Conservation (phyloP, 2,113 vertebrate genomes). For the Eptesicus fuscus region DNA sequence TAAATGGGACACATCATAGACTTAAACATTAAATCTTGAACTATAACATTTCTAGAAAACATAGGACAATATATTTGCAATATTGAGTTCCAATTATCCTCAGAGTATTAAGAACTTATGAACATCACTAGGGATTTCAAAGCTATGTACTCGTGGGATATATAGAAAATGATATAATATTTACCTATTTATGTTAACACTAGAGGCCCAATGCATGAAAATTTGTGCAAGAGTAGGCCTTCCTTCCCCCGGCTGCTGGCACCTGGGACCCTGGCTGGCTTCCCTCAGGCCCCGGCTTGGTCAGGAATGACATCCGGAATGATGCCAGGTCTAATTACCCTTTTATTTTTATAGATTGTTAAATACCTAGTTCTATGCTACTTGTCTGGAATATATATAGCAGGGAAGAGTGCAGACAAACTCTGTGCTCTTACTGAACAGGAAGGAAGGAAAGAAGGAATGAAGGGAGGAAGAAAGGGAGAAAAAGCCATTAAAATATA, state of each 20-base stretch:
- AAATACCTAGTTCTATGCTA: not conserved
- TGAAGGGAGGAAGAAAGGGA: too few relatives aligned
- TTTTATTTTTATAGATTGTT: too few relatives aligned
- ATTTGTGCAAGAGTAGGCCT: too few relatives aligned
- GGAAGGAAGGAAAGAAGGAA: not conserved
- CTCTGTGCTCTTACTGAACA: not conserved
- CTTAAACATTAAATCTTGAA: not conserved
- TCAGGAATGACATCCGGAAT: too few relatives aligned
- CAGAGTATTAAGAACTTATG: not conserved
- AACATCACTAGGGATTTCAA: not conserved
- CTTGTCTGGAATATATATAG: not conserved
- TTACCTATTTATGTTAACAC: not conserved
- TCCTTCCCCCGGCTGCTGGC: too few relatives aligned
- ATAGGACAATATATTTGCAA: not conserved
- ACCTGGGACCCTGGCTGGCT: too few relatives aligned
- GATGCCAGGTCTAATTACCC: too few relatives aligned
- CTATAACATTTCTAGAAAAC: not conserved
- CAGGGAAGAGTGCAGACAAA: not conserved
- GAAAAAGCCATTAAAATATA: not conserved
- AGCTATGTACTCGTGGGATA: not conserved
- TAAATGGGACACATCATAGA: not conserved
- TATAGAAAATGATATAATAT: not conserved
- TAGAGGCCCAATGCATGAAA: too few relatives aligned
- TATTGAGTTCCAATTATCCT: not conserved
- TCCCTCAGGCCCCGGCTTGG: too few relatives aligned